These are phyloP conservation scores for Leucophora obtusa DNA, from an alignment of 2,888 invertebrate species.

Conservation along the genomic window DNA sequence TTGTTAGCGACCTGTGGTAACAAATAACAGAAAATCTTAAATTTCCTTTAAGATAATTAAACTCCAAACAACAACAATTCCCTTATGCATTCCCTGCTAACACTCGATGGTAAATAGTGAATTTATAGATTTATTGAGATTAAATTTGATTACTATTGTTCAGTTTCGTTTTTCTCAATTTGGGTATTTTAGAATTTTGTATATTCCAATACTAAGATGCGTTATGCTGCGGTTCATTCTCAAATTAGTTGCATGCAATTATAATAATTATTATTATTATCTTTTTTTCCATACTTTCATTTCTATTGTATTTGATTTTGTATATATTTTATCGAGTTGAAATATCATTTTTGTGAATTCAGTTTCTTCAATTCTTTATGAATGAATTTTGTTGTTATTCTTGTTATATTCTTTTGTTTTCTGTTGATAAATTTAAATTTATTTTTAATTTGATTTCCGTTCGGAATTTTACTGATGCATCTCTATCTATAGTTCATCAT, in stretches of 20 bases:
- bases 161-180: not conserved
- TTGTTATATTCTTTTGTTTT: slow-evolving; percentile 22
- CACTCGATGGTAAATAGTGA: slow-evolving; percentile 4
- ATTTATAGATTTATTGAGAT: slow-evolving; percentile 49
- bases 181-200: not conserved
- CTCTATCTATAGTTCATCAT: not conserved
- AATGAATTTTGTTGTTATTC: not conserved
- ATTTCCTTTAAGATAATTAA: slow-evolving; percentile 42
- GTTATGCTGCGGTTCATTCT: slow-evolving; percentile 62
- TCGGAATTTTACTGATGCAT: slow-evolving; percentile 8
- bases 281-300: slow-evolving; percentile 9
- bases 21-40: slow-evolving; percentile 27
- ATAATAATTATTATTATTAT: slow-evolving; percentile 67
- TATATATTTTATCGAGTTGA: slow-evolving; percentile 34
- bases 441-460: slow-evolving; percentile 63
- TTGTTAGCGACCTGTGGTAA: slow-evolving; percentile 41
- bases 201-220: slow-evolving; percentile 36
- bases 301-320: not conserved
- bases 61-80: slow-evolving; percentile 7
- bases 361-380: not conserved
- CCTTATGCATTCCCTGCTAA: not conserved
- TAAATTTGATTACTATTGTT: slow-evolving; percentile 59
- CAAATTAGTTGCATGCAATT: slow-evolving; percentile 69
- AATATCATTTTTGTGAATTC: slow-evolving; percentile 65
- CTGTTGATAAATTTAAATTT: slow-evolving; percentile 60